Evolutionary conservation across 2,797 vertebrate genomes (phyloP).

Genomic region (Tokudaia tokunoshimensis): DNA sequence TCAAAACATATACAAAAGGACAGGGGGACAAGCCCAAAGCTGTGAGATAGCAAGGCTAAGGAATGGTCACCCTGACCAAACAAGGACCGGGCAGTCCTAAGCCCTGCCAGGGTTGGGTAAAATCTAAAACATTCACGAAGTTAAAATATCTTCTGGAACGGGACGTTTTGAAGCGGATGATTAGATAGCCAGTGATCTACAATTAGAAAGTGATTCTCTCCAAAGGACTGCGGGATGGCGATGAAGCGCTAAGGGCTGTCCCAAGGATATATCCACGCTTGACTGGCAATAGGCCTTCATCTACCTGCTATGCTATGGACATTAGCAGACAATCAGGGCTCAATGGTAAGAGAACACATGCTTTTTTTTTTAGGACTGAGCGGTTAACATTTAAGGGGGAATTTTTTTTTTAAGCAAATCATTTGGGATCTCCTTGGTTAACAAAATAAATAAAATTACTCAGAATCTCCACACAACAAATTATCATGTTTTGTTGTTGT

Average conservation of each 20-base stretch:
- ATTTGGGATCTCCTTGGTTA: neutral
- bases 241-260: neutral
- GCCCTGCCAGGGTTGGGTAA: neutral
- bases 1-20: neutral
- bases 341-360: neutral
- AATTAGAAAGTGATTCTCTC: neutral
- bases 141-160: neutral
- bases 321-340: neutral
- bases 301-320: neutral
- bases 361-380: neutral
- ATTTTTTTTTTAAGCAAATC: neutral
- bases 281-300: no score
- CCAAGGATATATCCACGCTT: neutral
- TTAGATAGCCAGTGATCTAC: neutral
- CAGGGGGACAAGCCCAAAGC: neutral
- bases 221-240: neutral
- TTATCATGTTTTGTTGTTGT: neutral
- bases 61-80: neutral
- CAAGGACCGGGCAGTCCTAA: neutral
- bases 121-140: neutral
- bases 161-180: neutral
- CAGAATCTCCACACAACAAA: conserved; percentile 32
- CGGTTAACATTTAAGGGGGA: neutral
- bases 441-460: conserved; percentile 15
- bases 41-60: neutral